phyloP scores from a whole-genome alignment of 2,888 invertebrate genomes.

The Andrena haemorrhoa region DNA sequence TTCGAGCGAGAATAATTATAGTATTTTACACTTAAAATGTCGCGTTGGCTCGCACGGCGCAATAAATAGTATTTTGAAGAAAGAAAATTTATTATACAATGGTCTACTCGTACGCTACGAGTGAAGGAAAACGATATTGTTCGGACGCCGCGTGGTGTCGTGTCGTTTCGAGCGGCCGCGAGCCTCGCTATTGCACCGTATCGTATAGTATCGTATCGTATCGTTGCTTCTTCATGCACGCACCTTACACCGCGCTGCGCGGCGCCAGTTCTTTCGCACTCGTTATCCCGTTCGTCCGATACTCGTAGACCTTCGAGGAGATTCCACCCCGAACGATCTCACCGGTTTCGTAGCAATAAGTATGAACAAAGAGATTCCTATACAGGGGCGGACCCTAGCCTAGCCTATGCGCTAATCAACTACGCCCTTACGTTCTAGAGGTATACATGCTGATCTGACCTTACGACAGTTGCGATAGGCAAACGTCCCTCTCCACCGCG shows the following conservation, averaged over 20 bases:
- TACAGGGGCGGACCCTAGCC: conserved; percentile 81
- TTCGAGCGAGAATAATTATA: conserved; percentile 83
- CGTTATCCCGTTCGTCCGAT: conserved; percentile 30
- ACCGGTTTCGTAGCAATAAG: conserved; percentile 74
- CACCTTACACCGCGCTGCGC: background rate
- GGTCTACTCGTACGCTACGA: conserved; percentile 74
- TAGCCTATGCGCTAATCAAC: conserved; percentile 82
- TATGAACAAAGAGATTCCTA: conserved; percentile 84
- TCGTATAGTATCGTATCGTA: conserved; percentile 30
- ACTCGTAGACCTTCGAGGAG: conserved; percentile 50
- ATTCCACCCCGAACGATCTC: conserved; percentile 68
- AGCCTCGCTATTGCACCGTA: conserved; percentile 78
- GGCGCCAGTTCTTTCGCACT: conserved; percentile 11
- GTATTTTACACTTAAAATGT: conserved; percentile 84
- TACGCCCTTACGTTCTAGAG: conserved; percentile 82
- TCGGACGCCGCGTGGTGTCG: conserved; percentile 51
- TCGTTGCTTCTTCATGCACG: conserved; percentile 13
- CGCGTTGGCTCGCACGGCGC: conserved; percentile 80
- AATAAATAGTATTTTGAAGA: conserved; percentile 83
- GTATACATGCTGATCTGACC: conserved; percentile 84
- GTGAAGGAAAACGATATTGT: conserved; percentile 64
- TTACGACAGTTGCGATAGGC: conserved; percentile 77
- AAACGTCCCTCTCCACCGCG: conserved; percentile 54
- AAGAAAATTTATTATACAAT: conserved; percentile 82
- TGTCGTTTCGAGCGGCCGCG: conserved; percentile 53